Evolutionary conservation across 2,797 vertebrate genomes (phyloP).

Genomic region (Xiphophorus birchmanni): DNA sequence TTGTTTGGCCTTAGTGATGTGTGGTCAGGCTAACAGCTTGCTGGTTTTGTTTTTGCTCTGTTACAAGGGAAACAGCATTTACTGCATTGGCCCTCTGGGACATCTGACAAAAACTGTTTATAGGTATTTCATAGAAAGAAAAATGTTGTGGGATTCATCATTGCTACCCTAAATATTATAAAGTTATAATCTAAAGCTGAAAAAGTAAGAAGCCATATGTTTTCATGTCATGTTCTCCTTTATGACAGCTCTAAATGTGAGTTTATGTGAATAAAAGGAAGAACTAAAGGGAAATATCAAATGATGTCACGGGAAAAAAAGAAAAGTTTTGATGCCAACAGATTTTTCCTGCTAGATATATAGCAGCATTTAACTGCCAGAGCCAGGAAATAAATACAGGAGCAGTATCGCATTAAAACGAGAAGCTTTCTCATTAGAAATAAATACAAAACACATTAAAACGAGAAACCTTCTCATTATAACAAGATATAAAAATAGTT

Average conservation of each 20-base stretch:
- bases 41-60: conserved; percentile 60
- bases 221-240: background rate
- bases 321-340: background rate
- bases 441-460: background rate
- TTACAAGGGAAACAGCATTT: conserved; percentile 67
- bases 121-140: conserved; percentile 29
- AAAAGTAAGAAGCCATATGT: background rate
- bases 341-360: background rate
- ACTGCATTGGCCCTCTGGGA: conserved; percentile 68
- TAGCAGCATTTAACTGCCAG: background rate
- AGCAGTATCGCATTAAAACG: background rate
- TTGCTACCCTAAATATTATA: background rate
- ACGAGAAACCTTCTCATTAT: background rate
- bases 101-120: conserved; percentile 59
- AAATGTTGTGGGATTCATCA: conserved; percentile 41
- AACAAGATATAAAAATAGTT: background rate
- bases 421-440: background rate
- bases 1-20: conserved; percentile 49
- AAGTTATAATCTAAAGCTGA: background rate
- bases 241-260: background rate
- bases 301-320: background rate
- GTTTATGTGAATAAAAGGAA: background rate
- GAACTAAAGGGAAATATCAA: background rate
- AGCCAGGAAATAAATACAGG: background rate
- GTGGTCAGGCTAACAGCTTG: conserved; percentile 45